These are phyloP conservation scores for Cyprinodon brontotheroides DNA, from an alignment of 2,113 vertebrate species.

Conservation along the genomic window DNA sequence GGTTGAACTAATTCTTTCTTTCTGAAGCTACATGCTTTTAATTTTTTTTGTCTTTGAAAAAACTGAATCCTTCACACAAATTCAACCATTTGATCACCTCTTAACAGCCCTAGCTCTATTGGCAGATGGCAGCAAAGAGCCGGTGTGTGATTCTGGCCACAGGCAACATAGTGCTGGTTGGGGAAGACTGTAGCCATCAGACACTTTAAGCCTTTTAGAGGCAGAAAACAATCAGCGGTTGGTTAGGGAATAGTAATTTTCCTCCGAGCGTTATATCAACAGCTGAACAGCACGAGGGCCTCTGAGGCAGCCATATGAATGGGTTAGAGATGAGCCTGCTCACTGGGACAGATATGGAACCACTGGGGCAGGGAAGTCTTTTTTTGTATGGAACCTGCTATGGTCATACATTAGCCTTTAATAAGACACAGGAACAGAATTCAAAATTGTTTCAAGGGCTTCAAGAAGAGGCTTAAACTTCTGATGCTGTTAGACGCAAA, in stretches of 20 bases:
- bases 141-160: slow-evolving; percentile 61
- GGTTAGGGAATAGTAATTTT: slow-evolving; percentile 60
- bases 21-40: background rate
- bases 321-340: slow-evolving; percentile 53
- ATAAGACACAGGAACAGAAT: background rate
- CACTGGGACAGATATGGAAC: slow-evolving; percentile 45
- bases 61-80: background rate
- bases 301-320: slow-evolving; percentile 39
- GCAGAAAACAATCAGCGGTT: slow-evolving; percentile 33
- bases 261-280: slow-evolving; percentile 59
- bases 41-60: background rate
- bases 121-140: slow-evolving; percentile 57
- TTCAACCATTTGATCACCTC: slow-evolving; percentile 14
- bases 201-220: slow-evolving; percentile 60
- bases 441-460: background rate
- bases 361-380: slow-evolving; percentile 20
- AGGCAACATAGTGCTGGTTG: slow-evolving; percentile 30
- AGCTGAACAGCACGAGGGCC: slow-evolving; percentile 46
- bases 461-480: background rate
- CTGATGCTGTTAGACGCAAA: background rate
- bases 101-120: slow-evolving; percentile 26
- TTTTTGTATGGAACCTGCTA: slow-evolving; percentile 4
- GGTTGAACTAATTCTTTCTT: background rate
- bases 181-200: slow-evolving; percentile 34
- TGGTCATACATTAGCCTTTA: background rate